A percentile compares a stretch with the other conserved stretches of the same genome.
phyloP scores from a whole-genome alignment of 2,113 vertebrate species.

The Cynocephalus volans region DNA sequence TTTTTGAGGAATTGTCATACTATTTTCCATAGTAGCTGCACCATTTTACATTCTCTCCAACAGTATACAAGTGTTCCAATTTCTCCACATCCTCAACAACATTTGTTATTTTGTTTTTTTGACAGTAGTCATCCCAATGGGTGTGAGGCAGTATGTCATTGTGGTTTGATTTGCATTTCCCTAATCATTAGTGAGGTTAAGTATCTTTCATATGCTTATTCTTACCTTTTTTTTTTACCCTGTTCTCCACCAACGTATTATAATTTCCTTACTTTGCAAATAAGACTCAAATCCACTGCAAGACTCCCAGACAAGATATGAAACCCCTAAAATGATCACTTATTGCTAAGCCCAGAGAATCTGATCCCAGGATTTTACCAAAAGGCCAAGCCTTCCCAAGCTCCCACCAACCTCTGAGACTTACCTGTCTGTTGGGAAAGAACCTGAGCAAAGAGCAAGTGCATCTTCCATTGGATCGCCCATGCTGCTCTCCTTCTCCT shows the following conservation, averaged over 20 bases:
- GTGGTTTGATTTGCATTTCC: conserved; percentile 36
- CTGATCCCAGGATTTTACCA: not conserved
- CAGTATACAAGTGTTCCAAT: not conserved
- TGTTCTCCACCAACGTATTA: conserved; percentile 48
- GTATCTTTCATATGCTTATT: not conserved
- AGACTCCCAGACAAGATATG: conserved; percentile 26
- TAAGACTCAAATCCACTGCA: not conserved
- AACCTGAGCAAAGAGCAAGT: conserved; percentile 90
- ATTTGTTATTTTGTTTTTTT: not conserved
- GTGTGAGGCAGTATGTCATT: not conserved
- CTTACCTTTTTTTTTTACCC: not conserved
- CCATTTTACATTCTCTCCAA: conserved; percentile 12
- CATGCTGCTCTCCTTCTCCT: conserved; percentile 83
- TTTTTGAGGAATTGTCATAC: not conserved
- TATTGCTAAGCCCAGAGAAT: not conserved
- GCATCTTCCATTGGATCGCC: conserved; percentile 89
- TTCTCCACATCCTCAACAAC: not conserved
- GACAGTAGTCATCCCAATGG: not conserved
- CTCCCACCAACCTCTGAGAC: not conserved
- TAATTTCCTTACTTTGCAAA: conserved; percentile 62
- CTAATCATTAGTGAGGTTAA: conserved; percentile 31
- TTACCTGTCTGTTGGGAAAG: conserved; percentile 92
- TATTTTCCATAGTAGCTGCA: not conserved
- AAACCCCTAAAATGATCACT: not conserved
- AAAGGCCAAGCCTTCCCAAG: not conserved